Conservation (phyloP, 2,797 vertebrate species). For the Steatocranus sp. region DNA sequence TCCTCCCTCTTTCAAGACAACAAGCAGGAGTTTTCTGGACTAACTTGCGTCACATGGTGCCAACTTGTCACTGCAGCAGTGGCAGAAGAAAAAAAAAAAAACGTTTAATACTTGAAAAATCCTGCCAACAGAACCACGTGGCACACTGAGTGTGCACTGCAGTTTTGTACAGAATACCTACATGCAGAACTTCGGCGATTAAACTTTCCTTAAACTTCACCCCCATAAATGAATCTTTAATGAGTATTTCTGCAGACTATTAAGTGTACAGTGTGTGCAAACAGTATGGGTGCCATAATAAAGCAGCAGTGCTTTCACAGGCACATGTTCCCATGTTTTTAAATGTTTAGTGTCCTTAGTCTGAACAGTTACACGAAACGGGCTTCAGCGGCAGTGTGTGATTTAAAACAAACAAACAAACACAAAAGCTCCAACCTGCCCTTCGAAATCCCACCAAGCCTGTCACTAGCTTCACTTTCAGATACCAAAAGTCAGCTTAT, state of each 20-base stretch:
- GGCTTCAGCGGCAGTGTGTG: background rate
- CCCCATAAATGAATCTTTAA: slow-evolving; percentile 19
- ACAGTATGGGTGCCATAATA: background rate
- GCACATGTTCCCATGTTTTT: slow-evolving; percentile 23
- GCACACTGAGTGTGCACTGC: background rate
- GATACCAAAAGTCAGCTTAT: background rate
- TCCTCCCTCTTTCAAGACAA: slow-evolving; percentile 60
- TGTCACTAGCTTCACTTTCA: background rate
- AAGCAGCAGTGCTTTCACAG: slow-evolving; percentile 3
- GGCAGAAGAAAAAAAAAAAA: background rate
- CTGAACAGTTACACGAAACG: slow-evolving; percentile 21
- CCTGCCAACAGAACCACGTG: background rate
- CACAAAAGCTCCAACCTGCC: background rate
- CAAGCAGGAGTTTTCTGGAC: slow-evolving; percentile 25
- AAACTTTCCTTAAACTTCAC: background rate
- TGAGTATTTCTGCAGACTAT: slow-evolving; percentile 21
- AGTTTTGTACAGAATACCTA: background rate
- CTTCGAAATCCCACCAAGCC: background rate
- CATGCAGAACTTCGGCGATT: background rate
- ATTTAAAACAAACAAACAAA: background rate
- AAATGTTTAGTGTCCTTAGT: slow-evolving; percentile 19
- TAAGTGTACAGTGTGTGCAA: slow-evolving; percentile 25
- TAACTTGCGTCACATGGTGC: slow-evolving; percentile 37
- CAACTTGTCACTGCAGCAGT: slow-evolving; percentile 30
- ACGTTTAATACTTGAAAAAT: background rate